A percentile compares a stretch with the other conserved stretches of the same genome.
Conservation (phyloP, 2,113 vertebrate species). For the Pedetes capensis region DNA sequence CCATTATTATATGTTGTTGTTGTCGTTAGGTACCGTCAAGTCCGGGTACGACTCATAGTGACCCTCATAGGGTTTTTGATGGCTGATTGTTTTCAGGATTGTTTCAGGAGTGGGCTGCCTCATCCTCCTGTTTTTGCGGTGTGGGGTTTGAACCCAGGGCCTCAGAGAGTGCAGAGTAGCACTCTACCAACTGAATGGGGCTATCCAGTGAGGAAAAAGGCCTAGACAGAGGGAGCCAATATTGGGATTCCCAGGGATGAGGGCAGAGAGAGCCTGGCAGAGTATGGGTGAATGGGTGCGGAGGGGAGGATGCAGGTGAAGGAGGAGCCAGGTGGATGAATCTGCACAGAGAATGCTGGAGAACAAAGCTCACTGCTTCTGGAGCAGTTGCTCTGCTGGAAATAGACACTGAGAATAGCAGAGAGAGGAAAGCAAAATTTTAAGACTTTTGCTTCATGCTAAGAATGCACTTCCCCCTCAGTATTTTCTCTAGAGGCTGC, state of each 20-base stretch:
- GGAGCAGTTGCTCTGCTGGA: neutral
- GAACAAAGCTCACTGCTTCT: neutral
- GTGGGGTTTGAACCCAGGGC: too few species aligned
- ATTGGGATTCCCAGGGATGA: neutral
- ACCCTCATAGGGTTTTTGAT: too few species aligned
- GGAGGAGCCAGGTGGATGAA: neutral
- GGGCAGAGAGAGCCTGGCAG: neutral
- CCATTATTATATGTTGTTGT: too few species aligned
- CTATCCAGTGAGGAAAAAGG: neutral
- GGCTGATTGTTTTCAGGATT: too few species aligned
- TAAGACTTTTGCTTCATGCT: constrained; percentile 28
- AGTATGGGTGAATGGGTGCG: neutral
- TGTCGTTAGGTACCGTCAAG: too few species aligned
- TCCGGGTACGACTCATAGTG: too few species aligned
- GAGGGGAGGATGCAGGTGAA: neutral
- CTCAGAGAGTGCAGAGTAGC: too few species aligned
- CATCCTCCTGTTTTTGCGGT: too few species aligned
- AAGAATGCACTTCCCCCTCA: constrained; percentile 17
- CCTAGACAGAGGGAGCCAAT: neutral
- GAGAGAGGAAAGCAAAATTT: neutral
- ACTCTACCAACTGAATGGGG: too few species aligned
- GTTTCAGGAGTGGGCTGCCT: too few species aligned
- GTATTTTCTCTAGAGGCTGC: constrained; percentile 59
- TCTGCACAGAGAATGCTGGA: neutral
- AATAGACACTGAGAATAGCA: constrained; percentile 10